Evolutionary conservation across 2,888 invertebrate species (phyloP).

Genomic region (Euzophera pinguis): DNA sequence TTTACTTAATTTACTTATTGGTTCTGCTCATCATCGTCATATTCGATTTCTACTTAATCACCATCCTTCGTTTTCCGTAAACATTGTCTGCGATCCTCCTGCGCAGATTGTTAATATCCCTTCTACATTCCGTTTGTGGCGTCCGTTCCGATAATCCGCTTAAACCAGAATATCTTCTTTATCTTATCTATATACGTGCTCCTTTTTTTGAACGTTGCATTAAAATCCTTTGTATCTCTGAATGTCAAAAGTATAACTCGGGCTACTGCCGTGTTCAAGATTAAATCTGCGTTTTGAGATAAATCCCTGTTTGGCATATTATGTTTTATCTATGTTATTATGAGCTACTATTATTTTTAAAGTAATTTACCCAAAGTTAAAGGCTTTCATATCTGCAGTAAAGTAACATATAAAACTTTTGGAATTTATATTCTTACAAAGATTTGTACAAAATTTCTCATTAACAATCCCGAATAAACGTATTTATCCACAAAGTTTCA

Average conservation of each 20-base stretch:
- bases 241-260: background rate
- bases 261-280: background rate
- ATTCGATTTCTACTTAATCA: no score
- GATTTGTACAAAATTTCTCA: no score
- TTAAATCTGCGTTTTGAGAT: background rate
- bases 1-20: no score
- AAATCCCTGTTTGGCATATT: background rate
- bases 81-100: no score
- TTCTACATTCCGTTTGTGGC: background rate
- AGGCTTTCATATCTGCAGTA: no score
- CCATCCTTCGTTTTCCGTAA: no score
- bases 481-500: background rate
- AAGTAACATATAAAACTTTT: no score
- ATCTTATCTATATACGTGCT: slow-evolving; percentile 8
- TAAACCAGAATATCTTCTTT: slow-evolving; percentile 1
- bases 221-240: slow-evolving; percentile 2
- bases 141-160: background rate
- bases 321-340: background rate
- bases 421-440: no score
- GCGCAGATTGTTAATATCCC: no score
- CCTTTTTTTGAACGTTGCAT: slow-evolving; percentile 1
- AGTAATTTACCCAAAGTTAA: no score
- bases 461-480: no score
- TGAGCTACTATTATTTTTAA: background rate
- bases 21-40: no score